phyloP scores from a whole-genome alignment of 2,113 vertebrate genomes.

The Myotis yumanensis region DNA sequence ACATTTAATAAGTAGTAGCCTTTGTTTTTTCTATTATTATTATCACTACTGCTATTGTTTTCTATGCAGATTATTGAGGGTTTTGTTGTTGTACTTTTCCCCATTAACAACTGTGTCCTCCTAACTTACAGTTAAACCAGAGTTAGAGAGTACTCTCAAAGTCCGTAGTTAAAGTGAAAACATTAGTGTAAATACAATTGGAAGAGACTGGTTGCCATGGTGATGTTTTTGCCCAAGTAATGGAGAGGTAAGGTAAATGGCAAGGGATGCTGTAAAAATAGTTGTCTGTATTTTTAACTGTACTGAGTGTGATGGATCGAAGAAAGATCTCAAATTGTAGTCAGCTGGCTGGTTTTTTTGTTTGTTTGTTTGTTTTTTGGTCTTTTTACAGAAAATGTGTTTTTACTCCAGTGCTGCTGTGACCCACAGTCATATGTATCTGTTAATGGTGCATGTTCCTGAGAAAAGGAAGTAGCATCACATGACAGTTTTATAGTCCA shows the following conservation, averaged over 20 bases:
- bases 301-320: constrained; percentile 54
- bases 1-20: background rate
- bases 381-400: background rate
- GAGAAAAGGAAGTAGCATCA: background rate
- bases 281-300: constrained; percentile 67
- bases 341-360: constrained; percentile 56
- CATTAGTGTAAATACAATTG: constrained; percentile 62
- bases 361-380: background rate
- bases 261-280: constrained; percentile 47
- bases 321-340: constrained; percentile 60
- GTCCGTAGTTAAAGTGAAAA: constrained; percentile 57
- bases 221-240: constrained; percentile 62
- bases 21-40: background rate
- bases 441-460: background rate
- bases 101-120: constrained; percentile 21
- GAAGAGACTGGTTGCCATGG: constrained; percentile 76
- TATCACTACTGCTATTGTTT: background rate
- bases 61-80: background rate
- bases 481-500: background rate
- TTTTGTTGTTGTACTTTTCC: background rate
- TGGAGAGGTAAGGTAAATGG: constrained; percentile 73
- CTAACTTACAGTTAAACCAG: background rate
- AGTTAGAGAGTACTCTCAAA: constrained; percentile 25
- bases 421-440: background rate
- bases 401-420: constrained; percentile 1